These are phyloP conservation scores for Cichladusa arquata DNA, from an alignment of 2,113 vertebrate genomes.

Conservation along the genomic window DNA sequence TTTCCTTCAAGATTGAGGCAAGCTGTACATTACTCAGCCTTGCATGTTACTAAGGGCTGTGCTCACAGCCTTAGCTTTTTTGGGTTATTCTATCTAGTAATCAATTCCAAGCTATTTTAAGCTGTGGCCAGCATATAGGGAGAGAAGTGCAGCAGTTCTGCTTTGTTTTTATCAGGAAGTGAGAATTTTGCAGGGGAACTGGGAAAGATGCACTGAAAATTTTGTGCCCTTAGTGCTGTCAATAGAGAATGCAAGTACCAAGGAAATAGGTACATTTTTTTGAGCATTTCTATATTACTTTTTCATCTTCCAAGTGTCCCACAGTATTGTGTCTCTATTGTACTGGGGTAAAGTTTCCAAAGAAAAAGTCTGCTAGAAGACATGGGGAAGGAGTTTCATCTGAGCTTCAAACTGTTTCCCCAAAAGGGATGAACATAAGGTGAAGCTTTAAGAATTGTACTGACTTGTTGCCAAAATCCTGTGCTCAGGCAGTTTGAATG, in stretches of 20 bases:
- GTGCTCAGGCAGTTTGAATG: not conserved
- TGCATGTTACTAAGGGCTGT: not conserved
- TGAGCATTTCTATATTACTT: not conserved
- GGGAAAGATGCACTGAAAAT: not conserved
- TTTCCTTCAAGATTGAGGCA: not conserved
- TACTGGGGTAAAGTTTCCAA: not conserved
- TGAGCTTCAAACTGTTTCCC: not conserved
- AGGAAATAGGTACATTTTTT: not conserved
- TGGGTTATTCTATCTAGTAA: not conserved
- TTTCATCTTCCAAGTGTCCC: not conserved
- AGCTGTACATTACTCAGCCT: not conserved
- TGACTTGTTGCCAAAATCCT: not conserved
- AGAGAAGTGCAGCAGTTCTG: not conserved
- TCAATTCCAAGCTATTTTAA: not conserved
- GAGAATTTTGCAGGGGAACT: not conserved
- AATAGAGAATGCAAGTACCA: not conserved
- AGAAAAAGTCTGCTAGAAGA: not conserved
- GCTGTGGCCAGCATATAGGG: fast-evolving
- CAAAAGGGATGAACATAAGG: not conserved
- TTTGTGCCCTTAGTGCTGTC: not conserved
- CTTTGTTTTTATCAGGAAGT: not conserved
- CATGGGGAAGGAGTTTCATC: not conserved
- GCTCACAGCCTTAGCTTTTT: not conserved
- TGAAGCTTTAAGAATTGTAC: not conserved
- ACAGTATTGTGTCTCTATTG: not conserved